Evolutionary conservation across 2,888 invertebrate species (phyloP).

Genomic region (Falcaria lacertinaria): DNA sequence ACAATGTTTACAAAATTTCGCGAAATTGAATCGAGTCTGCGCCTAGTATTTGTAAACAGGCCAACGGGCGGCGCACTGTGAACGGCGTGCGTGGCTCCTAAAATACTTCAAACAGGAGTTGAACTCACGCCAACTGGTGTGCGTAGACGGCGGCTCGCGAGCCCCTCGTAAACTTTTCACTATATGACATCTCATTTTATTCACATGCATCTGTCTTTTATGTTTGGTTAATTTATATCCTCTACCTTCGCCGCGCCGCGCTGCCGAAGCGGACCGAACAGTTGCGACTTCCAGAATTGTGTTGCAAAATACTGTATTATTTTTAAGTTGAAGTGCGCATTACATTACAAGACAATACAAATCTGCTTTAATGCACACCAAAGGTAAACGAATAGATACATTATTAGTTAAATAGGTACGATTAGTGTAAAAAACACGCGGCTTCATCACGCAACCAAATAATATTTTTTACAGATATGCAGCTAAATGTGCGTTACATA

Average conservation of each 20-base stretch:
- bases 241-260: no score
- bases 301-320: no score
- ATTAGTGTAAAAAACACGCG: no score
- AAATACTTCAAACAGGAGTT: conserved; percentile 77
- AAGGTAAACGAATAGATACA: no score
- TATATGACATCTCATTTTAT: conserved; percentile 69
- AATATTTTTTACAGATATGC: no score
- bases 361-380: no score
- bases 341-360: no score
- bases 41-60: conserved; percentile 77
- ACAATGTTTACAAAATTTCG: conserved; percentile 69
- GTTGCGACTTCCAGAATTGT: no score
- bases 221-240: conserved; percentile 58
- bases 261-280: conserved; percentile 17
- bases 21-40: conserved; percentile 69
- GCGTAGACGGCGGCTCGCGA: conserved; percentile 70
- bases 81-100: conserved; percentile 62
- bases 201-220: conserved; percentile 57
- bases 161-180: conserved; percentile 68
- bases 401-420: no score
- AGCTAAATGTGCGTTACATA: no score
- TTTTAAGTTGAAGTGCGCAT: no score
- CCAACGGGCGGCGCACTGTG: conserved; percentile 38
- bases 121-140: conserved; percentile 73
- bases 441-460: no score